Percentiles rank a stretch among this genome's conserved stretches.
phyloP scores from a whole-genome alignment of 1,140 invertebrate species.

The Microvelia longipes region DNA sequence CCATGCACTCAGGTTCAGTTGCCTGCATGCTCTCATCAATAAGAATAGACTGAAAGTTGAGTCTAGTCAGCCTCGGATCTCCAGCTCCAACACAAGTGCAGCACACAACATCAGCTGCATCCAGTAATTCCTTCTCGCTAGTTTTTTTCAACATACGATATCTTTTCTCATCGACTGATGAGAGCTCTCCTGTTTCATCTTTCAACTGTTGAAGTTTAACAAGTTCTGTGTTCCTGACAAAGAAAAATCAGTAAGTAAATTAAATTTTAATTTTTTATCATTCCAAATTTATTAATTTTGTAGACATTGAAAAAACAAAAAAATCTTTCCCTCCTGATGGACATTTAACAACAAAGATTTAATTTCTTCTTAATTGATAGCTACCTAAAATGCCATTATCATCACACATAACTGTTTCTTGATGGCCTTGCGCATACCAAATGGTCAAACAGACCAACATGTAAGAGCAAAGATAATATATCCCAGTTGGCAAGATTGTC shows the following conservation, averaged over 20 bases:
- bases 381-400: too few relatives aligned
- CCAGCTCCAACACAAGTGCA: slow-evolving; percentile 98
- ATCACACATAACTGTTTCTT: too few relatives aligned
- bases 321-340: too few relatives aligned
- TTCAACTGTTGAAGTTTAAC: slow-evolving; percentile 92
- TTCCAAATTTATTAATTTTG: not conserved
- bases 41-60: slow-evolving; percentile 93
- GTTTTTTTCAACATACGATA: slow-evolving; percentile 83
- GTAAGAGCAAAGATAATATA: too few relatives aligned
- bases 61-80: slow-evolving; percentile 73
- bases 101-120: slow-evolving; percentile 96
- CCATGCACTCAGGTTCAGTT: slow-evolving; percentile 97
- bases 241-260: not conserved
- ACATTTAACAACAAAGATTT: too few relatives aligned
- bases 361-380: too few relatives aligned
- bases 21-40: slow-evolving; percentile 96
- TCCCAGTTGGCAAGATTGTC: too few relatives aligned
- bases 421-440: too few relatives aligned
- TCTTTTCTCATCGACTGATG: slow-evolving; percentile 82
- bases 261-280: not conserved
- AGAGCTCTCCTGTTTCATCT: slow-evolving; percentile 92
- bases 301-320: too few relatives aligned
- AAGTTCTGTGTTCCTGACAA: slow-evolving; percentile 63
- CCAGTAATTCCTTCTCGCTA: slow-evolving; percentile 80
- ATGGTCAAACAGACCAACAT: too few relatives aligned